Evolutionary conservation across 2,888 invertebrate genomes (phyloP).

Genomic region (Ypsolopha sequella): DNA sequence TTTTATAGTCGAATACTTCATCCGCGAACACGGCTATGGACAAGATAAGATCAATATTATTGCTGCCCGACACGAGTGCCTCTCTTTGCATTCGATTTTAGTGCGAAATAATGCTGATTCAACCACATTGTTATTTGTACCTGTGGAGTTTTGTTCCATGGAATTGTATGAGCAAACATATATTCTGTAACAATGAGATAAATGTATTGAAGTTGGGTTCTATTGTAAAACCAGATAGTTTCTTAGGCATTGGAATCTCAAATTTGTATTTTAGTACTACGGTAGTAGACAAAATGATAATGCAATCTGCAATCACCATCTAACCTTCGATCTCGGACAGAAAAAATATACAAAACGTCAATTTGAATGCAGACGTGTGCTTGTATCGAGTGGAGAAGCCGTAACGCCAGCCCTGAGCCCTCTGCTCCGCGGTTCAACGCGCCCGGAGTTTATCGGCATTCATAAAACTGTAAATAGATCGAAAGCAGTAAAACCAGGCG

Average conservation of each 20-base stretch:
- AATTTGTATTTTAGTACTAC: too few species aligned
- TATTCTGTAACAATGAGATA: background rate
- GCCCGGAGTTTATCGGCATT: constrained; percentile 38
- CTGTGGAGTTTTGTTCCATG: too few species aligned
- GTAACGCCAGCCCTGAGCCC: too few species aligned
- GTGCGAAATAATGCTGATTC: background rate
- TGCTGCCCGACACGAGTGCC: background rate
- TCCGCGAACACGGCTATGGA: constrained; percentile 11
- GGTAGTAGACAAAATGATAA: too few species aligned
- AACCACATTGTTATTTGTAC: constrained; percentile 1
- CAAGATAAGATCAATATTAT: constrained; percentile 24
- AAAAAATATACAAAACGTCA: constrained; percentile 13
- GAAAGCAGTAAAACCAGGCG: constrained; percentile 56
- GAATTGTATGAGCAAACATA: background rate
- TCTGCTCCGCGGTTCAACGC: constrained; percentile 39
- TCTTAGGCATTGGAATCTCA: too few species aligned
- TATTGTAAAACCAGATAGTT: too few species aligned
- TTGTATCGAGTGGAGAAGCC: background rate
- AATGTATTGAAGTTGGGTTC: too few species aligned
- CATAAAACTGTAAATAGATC: constrained; percentile 63
- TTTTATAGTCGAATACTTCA: constrained; percentile 19
- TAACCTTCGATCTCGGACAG: background rate
- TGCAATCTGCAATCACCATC: background rate
- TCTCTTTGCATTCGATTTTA: background rate
- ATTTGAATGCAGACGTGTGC: background rate